Conservation (phyloP, 2,797 vertebrate species). For the Allobates femoralis region DNA sequence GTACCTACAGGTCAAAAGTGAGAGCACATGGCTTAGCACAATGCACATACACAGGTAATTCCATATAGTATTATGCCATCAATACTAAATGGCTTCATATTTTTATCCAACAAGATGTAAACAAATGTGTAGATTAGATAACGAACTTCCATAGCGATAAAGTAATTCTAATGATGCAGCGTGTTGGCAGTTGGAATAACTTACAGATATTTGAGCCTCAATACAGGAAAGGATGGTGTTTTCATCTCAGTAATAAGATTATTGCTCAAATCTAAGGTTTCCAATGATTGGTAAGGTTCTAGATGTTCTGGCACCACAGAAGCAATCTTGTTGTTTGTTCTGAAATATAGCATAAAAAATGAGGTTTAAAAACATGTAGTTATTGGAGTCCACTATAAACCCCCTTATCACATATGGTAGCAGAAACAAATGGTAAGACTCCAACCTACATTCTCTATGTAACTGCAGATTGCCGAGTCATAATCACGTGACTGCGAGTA, state of each 20-base stretch:
- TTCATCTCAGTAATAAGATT: constrained; percentile 89
- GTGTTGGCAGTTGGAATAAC: constrained; percentile 65
- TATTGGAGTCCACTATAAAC: background rate
- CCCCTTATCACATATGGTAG: background rate
- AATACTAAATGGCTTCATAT: background rate
- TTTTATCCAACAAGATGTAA: no score
- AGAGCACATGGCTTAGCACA: background rate
- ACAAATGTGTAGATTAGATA: no score
- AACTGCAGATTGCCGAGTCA: no score
- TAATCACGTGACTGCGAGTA: no score
- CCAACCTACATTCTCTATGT: background rate
- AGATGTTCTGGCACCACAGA: constrained; percentile 82
- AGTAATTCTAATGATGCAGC: background rate
- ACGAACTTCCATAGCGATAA: no score
- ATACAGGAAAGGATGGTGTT: constrained; percentile 81
- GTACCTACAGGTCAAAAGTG: constrained; percentile 77
- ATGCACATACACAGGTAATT: no score
- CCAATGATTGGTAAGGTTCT: constrained; percentile 80
- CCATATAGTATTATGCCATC: background rate
- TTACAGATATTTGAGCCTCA: constrained; percentile 92
- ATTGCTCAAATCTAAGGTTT: constrained; percentile 92
- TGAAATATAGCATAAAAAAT: constrained; percentile 72
- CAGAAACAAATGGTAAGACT: background rate
- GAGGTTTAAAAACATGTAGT: background rate
- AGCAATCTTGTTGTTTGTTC: constrained; percentile 90